phyloP scores from a whole-genome alignment of 2,113 vertebrate species.

The Crotophaga sulcirostris region DNA sequence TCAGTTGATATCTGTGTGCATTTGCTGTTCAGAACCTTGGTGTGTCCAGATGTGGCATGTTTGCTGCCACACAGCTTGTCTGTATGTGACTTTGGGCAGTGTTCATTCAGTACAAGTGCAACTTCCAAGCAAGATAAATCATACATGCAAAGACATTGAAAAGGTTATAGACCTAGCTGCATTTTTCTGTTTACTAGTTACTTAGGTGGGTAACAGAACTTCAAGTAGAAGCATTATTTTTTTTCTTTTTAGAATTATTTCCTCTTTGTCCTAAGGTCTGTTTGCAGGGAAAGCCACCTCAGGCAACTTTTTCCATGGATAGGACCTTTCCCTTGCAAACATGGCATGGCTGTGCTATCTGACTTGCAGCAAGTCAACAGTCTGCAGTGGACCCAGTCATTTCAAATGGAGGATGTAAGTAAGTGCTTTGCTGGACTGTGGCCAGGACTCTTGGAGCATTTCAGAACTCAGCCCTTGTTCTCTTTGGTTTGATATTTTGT shows the following conservation, averaged over 20 bases:
- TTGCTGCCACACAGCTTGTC: not conserved
- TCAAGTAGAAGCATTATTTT: not conserved
- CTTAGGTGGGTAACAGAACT: not conserved
- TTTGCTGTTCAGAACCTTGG: not conserved
- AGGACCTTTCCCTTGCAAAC: not conserved
- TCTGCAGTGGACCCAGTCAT: not conserved
- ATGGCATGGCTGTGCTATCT: not conserved
- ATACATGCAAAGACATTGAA: not conserved
- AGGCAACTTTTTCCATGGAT: not conserved
- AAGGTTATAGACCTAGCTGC: not conserved
- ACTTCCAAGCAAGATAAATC: not conserved
- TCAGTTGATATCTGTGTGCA: not conserved
- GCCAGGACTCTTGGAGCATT: not conserved
- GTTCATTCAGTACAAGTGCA: not conserved
- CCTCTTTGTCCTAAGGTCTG: not conserved
- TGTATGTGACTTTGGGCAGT: not conserved
- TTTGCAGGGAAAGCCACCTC: not conserved
- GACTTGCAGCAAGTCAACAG: not conserved
- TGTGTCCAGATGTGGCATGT: not conserved
- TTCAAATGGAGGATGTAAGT: not conserved
- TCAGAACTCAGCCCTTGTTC: not conserved
- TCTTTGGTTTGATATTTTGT: not conserved
- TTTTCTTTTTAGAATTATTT: not conserved
- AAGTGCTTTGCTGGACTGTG: not conserved
- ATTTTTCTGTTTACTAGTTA: not conserved